Evolutionary conservation across 2,888 invertebrate genomes (phyloP).

Genomic region (Hermodice carunculata): DNA sequence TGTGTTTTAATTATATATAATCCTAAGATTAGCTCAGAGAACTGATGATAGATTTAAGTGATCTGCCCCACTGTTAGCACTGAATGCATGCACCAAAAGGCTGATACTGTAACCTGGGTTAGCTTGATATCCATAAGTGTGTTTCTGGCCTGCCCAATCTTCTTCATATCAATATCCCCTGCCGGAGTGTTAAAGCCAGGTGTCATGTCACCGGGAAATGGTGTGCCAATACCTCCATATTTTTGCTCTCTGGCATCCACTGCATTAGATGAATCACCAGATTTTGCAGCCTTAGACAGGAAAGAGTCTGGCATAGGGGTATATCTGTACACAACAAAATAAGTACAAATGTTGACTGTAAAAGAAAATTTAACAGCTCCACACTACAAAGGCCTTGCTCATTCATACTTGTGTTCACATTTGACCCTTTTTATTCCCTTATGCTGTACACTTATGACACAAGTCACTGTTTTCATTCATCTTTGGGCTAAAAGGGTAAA

Average conservation of each 20-base stretch:
- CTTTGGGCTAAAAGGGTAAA: too few species aligned
- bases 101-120: constrained; percentile 83
- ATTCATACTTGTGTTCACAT: too few species aligned
- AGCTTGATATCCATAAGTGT: constrained; percentile 99
- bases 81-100: too few species aligned
- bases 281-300: constrained; percentile 77
- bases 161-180: constrained; percentile 92
- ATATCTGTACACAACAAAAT: constrained; percentile 73
- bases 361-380: not conserved
- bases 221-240: constrained; percentile 76
- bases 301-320: constrained; percentile 98
- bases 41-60: too few species aligned
- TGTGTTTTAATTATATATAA: too few species aligned
- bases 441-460: too few species aligned
- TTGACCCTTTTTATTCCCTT: too few species aligned
- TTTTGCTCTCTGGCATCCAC: constrained; percentile 63
- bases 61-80: too few species aligned
- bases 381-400: too few species aligned
- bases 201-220: constrained; percentile 59
- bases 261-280: constrained; percentile 72
- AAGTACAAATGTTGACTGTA: not conserved
- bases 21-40: too few species aligned
- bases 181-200: constrained; percentile 71
- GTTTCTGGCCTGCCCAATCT: constrained; percentile 99
- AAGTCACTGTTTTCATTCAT: too few species aligned